phyloP scores from a whole-genome alignment of 2,888 invertebrate genomes.

The Yponomeuta sedellus region DNA sequence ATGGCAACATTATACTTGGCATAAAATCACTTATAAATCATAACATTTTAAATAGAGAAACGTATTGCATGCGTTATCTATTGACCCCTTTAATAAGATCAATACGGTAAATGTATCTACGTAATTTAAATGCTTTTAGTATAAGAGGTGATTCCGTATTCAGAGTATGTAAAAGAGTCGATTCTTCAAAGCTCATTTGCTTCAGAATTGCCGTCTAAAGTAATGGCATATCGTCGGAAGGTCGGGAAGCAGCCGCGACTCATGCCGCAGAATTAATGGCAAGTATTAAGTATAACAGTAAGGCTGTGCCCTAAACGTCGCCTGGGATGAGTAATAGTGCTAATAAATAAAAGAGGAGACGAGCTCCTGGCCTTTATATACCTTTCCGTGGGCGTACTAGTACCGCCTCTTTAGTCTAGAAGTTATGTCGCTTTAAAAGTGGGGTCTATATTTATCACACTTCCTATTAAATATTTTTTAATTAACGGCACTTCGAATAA shows the following conservation, averaged over 20 bases:
- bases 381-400: no score
- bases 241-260: conserved; percentile 32
- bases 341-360: conserved; percentile 28
- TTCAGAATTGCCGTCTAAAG: conserved; percentile 42
- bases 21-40: no score
- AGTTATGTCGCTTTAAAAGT: no score
- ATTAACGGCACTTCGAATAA: no score
- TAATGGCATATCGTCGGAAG: conserved; percentile 49
- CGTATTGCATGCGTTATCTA: no score
- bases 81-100: no score
- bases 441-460: no score
- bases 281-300: conserved; percentile 45
- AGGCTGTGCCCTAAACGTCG: conserved; percentile 32
- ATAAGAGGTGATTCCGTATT: conserved; percentile 12
- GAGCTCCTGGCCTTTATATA: conserved; percentile 13
- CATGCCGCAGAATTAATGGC: conserved; percentile 52
- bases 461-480: no score
- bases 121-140: no score
- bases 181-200: conserved; percentile 40
- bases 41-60: no score
- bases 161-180: conserved; percentile 22
- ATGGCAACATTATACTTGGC: neutral
- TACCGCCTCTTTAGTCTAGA: no score
- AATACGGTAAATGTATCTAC: no score
- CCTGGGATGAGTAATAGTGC: conserved; percentile 37